Conservation (phyloP, 1,140 invertebrate genomes). For the Drosophila sp. region DNA sequence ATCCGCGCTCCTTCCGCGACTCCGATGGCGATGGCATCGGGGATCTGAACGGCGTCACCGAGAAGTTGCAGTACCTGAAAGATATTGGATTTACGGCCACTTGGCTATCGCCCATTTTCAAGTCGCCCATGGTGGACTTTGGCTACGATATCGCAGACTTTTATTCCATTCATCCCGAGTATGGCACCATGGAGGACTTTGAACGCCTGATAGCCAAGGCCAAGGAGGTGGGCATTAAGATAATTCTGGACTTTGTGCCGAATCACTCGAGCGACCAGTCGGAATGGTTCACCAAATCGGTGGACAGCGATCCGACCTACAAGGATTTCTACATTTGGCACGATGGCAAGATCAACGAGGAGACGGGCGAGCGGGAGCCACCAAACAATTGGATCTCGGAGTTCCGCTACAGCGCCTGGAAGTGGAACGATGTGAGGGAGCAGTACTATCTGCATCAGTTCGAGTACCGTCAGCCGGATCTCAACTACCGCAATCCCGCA, state of each 20-base stretch:
- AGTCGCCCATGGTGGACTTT: conserved; percentile 88
- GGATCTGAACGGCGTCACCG: conserved; percentile 86
- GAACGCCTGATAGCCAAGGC: conserved; percentile 86
- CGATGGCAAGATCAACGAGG: conserved; percentile 79
- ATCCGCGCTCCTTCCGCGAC: conserved; percentile 90
- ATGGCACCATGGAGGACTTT: conserved; percentile 90
- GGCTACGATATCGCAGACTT: conserved; percentile 92
- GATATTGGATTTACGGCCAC: conserved; percentile 85
- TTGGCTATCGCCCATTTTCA: conserved; percentile 90
- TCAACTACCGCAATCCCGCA: conserved; percentile 87
- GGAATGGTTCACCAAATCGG: conserved; percentile 89
- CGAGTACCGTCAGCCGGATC: conserved; percentile 86
- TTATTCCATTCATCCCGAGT: conserved; percentile 87
- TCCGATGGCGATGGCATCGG: conserved; percentile 89
- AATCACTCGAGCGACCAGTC: conserved; percentile 90
- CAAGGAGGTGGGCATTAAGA: conserved; percentile 85
- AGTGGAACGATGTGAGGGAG: conserved; percentile 83
- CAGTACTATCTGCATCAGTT: conserved; percentile 88
- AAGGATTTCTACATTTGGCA: conserved; percentile 90
- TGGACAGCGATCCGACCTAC: conserved; percentile 84
- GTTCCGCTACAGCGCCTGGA: conserved; percentile 84
- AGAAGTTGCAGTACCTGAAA: conserved; percentile 84
- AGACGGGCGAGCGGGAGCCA: conserved; percentile 66
- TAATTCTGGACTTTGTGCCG: conserved; percentile 88
- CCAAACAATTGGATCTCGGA: conserved; percentile 86